A percentile compares a stretch with the other conserved stretches of the same genome.
Evolutionary conservation across 2,888 invertebrate species (phyloP).

Genomic region (Dynastes grantii): DNA sequence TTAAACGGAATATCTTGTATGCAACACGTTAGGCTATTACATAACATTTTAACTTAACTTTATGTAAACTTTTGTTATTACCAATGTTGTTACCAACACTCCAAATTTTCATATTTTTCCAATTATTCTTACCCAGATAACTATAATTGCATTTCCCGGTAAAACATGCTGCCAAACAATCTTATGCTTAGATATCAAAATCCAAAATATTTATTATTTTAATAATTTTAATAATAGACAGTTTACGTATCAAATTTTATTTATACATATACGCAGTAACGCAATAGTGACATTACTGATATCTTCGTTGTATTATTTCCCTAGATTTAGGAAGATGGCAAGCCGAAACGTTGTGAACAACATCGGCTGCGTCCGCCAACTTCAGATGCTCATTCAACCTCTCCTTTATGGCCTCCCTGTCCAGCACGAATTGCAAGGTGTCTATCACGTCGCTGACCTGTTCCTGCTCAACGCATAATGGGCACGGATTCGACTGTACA

Average conservation of each 20-base stretch:
- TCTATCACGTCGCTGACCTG: constrained; percentile 70
- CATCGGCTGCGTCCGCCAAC: constrained; percentile 64
- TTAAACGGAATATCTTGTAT: no score
- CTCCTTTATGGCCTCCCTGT: constrained; percentile 62
- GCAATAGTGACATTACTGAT: constrained; percentile 51
- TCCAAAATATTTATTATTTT: not conserved
- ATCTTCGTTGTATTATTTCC: constrained; percentile 67
- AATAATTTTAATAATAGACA: not conserved
- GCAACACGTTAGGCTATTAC: no score
- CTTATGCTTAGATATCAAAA: no score
- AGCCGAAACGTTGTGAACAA: constrained; percentile 70
- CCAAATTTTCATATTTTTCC: no score
- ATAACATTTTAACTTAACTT: no score
- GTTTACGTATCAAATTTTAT: not conserved
- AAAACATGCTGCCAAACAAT: no score
- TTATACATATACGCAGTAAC: not conserved
- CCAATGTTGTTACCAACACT: no score
- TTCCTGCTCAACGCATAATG: constrained; percentile 73
- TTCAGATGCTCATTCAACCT: constrained; percentile 63
- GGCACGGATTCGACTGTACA: constrained; percentile 72
- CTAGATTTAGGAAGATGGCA: constrained; percentile 70
- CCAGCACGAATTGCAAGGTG: constrained; percentile 65
- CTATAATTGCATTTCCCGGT: no score
- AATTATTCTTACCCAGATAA: no score
- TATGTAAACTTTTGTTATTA: no score